Evolutionary conservation across 2,888 invertebrate species (phyloP).

Genomic region (Lathronympha strigana): DNA sequence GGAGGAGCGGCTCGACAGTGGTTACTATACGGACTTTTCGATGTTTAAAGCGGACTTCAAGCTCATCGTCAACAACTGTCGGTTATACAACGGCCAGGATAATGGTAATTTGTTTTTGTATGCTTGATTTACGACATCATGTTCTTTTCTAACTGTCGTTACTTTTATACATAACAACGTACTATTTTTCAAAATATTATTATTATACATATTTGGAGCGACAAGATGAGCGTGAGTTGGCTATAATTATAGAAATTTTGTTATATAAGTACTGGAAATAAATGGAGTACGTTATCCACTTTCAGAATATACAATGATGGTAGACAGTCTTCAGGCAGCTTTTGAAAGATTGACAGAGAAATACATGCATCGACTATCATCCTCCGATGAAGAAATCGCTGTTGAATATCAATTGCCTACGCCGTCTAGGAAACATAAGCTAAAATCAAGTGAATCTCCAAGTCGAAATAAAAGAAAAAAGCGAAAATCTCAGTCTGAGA

Average conservation of each 20-base stretch:
- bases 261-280: too few relatives aligned
- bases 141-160: too few relatives aligned
- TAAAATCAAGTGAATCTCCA: slow-evolving; percentile 70
- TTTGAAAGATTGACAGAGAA: slow-evolving; percentile 93
- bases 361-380: slow-evolving; percentile 91
- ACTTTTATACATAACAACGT: too few relatives aligned
- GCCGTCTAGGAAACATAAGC: slow-evolving; percentile 75
- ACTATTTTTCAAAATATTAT: too few relatives aligned
- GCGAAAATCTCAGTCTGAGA: slow-evolving; percentile 69
- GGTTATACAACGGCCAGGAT: slow-evolving; percentile 95
- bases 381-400: slow-evolving; percentile 91
- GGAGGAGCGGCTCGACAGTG: slow-evolving; percentile 93
- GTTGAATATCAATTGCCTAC: slow-evolving; percentile 86
- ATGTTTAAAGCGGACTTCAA: slow-evolving; percentile 95
- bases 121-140: too few relatives aligned
- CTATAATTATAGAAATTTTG: not conserved
- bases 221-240: too few relatives aligned
- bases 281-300: slow-evolving; percentile 43
- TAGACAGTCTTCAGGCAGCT: slow-evolving; percentile 91
- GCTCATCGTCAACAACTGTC: slow-evolving; percentile 96
- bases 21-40: slow-evolving; percentile 90
- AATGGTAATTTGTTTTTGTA: slow-evolving; percentile 87
- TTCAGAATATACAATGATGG: slow-evolving; percentile 95
- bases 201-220: too few relatives aligned
- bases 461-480: slow-evolving; percentile 71